Conservation (phyloP, 1,140 invertebrate genomes). For the Phocides pigmalion region DNA sequence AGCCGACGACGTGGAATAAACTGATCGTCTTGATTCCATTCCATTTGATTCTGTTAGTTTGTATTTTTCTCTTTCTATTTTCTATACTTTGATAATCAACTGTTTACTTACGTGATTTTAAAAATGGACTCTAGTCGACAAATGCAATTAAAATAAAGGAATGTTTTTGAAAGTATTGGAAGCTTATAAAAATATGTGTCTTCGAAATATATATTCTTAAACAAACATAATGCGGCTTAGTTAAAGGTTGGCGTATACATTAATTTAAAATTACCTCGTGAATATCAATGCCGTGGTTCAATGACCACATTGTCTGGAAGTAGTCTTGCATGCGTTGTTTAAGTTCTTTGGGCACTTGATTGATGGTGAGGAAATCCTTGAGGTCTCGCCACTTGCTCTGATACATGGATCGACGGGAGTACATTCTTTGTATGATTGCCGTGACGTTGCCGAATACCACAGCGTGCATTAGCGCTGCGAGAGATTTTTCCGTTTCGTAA, state of each 20-base stretch:
- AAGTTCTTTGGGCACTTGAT: slow-evolving; percentile 97
- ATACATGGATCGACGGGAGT: slow-evolving; percentile 97
- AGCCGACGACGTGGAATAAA: slow-evolving; percentile 46
- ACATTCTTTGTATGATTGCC: slow-evolving; percentile 99
- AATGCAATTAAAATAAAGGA: background rate
- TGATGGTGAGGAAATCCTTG: slow-evolving; percentile 98
- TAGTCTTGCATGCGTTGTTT: slow-evolving; percentile 99
- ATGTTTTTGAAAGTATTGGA: background rate
- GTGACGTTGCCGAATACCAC: slow-evolving; percentile 99
- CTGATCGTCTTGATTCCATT: slow-evolving; percentile 50
- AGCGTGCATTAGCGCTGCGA: slow-evolving; percentile 97
- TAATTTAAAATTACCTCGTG: slow-evolving; percentile 89
- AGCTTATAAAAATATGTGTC: background rate
- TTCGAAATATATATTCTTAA: background rate
- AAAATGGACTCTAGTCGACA: background rate
- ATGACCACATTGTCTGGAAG: slow-evolving; percentile 99
- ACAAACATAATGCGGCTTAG: background rate
- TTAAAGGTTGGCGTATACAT: background rate
- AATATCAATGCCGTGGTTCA: slow-evolving; percentile 99
- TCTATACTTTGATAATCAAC: slow-evolving; percentile 3
- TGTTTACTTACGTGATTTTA: background rate
- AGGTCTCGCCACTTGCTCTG: slow-evolving; percentile 98
- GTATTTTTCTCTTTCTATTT: slow-evolving; percentile 1
- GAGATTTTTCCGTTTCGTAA: slow-evolving; percentile 16
- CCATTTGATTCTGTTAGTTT: slow-evolving; percentile 47